phyloP scores from a whole-genome alignment of 2,888 invertebrate species.

The Tipula vernalis region DNA sequence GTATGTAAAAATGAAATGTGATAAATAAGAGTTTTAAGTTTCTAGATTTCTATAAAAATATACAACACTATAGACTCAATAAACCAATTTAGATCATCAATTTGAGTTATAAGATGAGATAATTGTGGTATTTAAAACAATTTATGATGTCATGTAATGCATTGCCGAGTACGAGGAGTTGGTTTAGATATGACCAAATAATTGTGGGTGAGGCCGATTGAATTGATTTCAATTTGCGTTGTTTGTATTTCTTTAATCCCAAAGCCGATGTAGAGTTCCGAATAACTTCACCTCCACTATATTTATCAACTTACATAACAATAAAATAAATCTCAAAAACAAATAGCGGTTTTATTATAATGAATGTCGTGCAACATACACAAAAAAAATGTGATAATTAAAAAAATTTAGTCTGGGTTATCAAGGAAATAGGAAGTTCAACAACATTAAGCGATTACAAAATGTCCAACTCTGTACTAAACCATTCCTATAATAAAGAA shows the following conservation, averaged over 20 bases:
- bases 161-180: neutral
- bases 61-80: neutral
- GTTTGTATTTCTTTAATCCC: no score
- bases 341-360: neutral
- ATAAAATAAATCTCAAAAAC: no score
- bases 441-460: neutral
- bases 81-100: neutral
- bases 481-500: neutral
- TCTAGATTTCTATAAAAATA: neutral
- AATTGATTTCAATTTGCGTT: no score
- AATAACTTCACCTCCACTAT: no score
- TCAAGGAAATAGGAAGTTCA: neutral
- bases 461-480: neutral
- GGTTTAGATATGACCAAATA: neutral
- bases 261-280: no score
- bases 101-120: neutral
- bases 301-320: no score
- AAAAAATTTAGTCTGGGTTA: neutral
- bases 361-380: neutral
- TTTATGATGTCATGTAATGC: neutral
- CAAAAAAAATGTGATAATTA: neutral
- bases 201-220: neutral
- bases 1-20: neutral
- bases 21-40: neutral
- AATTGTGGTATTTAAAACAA: neutral